Evolutionary conservation across 2,113 vertebrate genomes (phyloP), one percentile per base, ranked within the genome.

Genomic region (Bufo bufo): DNA sequence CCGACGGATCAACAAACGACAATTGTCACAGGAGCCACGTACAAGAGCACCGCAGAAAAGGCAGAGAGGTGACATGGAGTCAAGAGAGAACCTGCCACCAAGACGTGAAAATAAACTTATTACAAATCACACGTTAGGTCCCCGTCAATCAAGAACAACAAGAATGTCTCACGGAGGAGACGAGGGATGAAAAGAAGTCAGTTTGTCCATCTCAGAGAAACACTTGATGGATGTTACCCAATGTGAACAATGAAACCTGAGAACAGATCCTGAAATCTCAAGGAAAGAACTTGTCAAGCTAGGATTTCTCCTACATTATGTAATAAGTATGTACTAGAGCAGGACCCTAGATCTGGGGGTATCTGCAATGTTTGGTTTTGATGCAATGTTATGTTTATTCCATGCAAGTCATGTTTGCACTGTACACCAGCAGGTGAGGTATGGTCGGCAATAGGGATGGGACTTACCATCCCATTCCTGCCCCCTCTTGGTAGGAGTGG

Each of bases 51-150:
- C 16, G n/a, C 4, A 59, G 33, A 88, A 82, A 20, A 61, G 69
- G 69, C 52, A 50, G 58, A 88, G 61, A 52, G 45, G 75, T 49
- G 79, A 87, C 86, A 56, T 11, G 49, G 54, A 63, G 45, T n/a
- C 63, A 52, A 63, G 81, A 84, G 56, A 83, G 81, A 88, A 84
- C 20, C 87, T 84, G 77, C 84, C 87, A 88, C 61, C 47, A 61
- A 52, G 45, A 63, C 80, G 77, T 61, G 52, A 81, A 74, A 87
- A 69, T 19, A 33, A 87, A 78, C 13, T 80, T 80, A 69, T 47
- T 82, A 74, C n/a, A 78, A 80, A 86, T 71, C 65, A 23, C 85
- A 33, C 59, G 12, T 54, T 33, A 69, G 45, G 43, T 45, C 61
- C 23, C 77, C 43, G 77, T 58, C 77, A 71, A 66, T 71, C 77